A percentile compares a stretch with the other conserved stretches of the same genome.
These are phyloP conservation scores for Ormyrus nitidulus DNA, from an alignment of 2,888 invertebrate genomes.

Conservation along the genomic window DNA sequence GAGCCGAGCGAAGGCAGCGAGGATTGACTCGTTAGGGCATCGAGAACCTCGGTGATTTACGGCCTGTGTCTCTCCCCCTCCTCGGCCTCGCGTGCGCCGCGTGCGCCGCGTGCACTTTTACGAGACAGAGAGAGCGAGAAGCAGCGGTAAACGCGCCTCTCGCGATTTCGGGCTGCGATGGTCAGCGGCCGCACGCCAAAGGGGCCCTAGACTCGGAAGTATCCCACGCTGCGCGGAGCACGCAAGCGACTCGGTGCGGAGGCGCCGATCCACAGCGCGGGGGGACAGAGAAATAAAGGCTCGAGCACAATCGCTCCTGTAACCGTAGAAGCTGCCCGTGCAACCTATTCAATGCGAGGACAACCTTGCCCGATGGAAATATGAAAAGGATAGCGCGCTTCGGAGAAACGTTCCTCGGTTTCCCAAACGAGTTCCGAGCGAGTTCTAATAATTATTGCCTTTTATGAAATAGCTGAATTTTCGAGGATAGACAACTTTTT, in stretches of 20 bases:
- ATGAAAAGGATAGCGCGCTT: no score
- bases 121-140: constrained; percentile 1
- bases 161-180: constrained; percentile 42
- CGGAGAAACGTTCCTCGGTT: no score
- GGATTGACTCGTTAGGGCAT: constrained; percentile 53
- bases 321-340: no score
- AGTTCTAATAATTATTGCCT: no score
- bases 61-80: background rate
- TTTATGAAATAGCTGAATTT: no score
- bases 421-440: no score
- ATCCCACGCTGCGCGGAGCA: constrained; percentile 36
- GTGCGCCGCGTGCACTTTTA: constrained; percentile 24
- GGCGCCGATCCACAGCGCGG: no score
- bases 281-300: no score
- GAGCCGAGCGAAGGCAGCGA: background rate
- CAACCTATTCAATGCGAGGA: no score
- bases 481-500: no score
- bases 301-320: no score
- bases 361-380: no score
- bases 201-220: constrained; percentile 42
- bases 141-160: constrained; percentile 20
- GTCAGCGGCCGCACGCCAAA: background rate
- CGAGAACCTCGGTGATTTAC: constrained; percentile 50
- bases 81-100: background rate
- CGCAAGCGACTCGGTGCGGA: background rate